Evolutionary conservation across 2,888 invertebrate species (phyloP), one percentile per base, ranked within the genome.

Genomic region (Chrysina gloriosa): DNA sequence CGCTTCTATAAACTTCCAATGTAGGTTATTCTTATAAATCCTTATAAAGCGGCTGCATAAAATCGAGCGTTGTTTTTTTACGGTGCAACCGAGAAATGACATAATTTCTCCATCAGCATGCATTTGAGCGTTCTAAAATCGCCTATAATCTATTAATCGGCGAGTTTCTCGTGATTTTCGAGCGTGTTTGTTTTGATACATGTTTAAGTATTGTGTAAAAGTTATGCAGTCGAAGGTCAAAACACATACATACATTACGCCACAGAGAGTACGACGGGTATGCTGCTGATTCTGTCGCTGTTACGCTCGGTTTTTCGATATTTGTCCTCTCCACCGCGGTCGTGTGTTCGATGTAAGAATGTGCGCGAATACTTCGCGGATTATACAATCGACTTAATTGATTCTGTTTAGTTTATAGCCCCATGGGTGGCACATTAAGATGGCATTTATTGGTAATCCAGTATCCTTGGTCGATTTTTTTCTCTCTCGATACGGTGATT

Each of bases 381-480:
- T 58, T 58, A 39, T 58, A 39, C 58, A 58, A 58, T 58, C 58
- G 25, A 39, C 6, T 39, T 58, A 58, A 58, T 58, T 58, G 58
- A 58, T 58, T 58, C 58, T 58, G 58, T 25, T 36, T 42, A 42
- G 25, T 61, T 39, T 61, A 61, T 61, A 61, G 42, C 42, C 58
- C 42, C 58, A 61, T 19, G 58, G 42, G 42, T 61, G 42, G 25
- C 14, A 42, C 58, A 16, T 61, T 25, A 39, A 61, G 42, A 61
- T 61, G 39, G 42, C 42, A 42, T 61, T 61, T 42, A 42, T 39
- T 61, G 58, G 58, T 45, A 29, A 61, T 61, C 27, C 27, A 42
- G 27, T 61, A 42, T 25, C 58, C 58, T 61, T 61, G 58, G 39
- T 27, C 58, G 58, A 42, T 42, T 42, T 61, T 61, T 39, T 58